Percentiles rank a stretch among this genome's conserved stretches.
These are phyloP conservation scores for Calameuta filiformis DNA, from an alignment of 2,888 invertebrate genomes.

Conservation along the genomic window DNA sequence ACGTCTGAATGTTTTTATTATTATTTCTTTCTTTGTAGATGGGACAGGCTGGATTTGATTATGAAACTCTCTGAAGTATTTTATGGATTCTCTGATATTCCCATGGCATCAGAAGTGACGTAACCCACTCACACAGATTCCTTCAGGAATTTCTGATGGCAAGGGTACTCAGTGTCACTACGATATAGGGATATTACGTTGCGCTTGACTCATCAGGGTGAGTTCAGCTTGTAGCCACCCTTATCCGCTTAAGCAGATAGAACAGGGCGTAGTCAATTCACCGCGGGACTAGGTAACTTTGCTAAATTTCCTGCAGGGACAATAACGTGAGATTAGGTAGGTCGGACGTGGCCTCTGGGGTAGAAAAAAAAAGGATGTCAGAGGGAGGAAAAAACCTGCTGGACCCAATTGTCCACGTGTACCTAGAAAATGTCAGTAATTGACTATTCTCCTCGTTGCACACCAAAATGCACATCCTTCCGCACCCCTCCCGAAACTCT, in stretches of 20 bases:
- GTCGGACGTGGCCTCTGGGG: background rate
- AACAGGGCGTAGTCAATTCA: background rate
- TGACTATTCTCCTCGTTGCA: slow-evolving; percentile 45
- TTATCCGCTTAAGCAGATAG: background rate
- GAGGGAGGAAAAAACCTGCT: background rate
- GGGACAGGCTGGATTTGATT: background rate
- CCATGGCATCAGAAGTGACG: background rate
- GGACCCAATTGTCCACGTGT: background rate
- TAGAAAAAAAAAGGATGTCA: background rate
- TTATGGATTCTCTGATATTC: background rate
- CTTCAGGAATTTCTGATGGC: no score
- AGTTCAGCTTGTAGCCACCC: no score
- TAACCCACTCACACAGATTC: no score
- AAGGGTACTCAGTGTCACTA: no score
- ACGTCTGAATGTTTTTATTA: background rate
- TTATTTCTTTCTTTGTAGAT: background rate
- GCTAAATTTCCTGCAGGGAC: slow-evolving; percentile 38
- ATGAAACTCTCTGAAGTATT: background rate
- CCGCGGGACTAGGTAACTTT: slow-evolving; percentile 42
- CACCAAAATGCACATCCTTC: slow-evolving; percentile 34
- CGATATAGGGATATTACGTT: no score
- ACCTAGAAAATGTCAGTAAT: slow-evolving; percentile 36
- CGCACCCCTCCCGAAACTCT: background rate
- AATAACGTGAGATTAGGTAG: background rate
- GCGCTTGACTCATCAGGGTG: no score